A percentile compares a stretch with the other conserved stretches of the same genome.
Conservation (phyloP, 2,888 invertebrate genomes). For the Salticus scenicus region DNA sequence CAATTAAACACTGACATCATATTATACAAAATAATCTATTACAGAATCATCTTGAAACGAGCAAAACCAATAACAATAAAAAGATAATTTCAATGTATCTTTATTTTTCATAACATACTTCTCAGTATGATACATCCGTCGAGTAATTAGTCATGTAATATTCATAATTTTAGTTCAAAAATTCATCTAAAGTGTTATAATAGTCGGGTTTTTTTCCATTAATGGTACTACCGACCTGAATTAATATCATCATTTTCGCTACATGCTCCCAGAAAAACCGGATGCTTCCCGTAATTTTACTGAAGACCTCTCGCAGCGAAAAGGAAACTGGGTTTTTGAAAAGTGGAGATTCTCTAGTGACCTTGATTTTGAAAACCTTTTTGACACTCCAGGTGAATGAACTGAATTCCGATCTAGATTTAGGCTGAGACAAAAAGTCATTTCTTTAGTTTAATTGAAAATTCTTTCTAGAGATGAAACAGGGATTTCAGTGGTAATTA, state of each 20-base stretch:
- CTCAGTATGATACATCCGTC: too few relatives aligned
- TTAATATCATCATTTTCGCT: background rate
- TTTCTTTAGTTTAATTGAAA: background rate
- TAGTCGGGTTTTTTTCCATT: too few relatives aligned
- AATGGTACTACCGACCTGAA: background rate
- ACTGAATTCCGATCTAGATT: background rate
- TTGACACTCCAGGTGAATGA: conserved; percentile 33
- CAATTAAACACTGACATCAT: too few relatives aligned
- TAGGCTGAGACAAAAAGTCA: background rate
- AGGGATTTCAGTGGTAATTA: too few relatives aligned
- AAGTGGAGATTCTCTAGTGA: conserved; percentile 24
- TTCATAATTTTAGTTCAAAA: too few relatives aligned
- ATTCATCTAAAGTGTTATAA: too few relatives aligned
- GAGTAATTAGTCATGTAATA: too few relatives aligned
- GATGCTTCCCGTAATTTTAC: background rate
- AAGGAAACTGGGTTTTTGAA: conserved; percentile 26
- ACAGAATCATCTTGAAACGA: too few relatives aligned
- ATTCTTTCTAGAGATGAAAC: background rate
- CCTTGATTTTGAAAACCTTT: conserved; percentile 45
- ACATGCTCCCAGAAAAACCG: background rate
- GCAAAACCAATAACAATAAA: too few relatives aligned
- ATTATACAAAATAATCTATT: too few relatives aligned
- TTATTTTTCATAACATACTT: too few relatives aligned
- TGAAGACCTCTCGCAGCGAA: conserved; percentile 14
- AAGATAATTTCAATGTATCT: too few relatives aligned